A percentile compares a stretch with the other conserved stretches of the same genome.
phyloP scores from a whole-genome alignment of 2,888 invertebrate species.

The Trichogramma dendrolimi region DNA sequence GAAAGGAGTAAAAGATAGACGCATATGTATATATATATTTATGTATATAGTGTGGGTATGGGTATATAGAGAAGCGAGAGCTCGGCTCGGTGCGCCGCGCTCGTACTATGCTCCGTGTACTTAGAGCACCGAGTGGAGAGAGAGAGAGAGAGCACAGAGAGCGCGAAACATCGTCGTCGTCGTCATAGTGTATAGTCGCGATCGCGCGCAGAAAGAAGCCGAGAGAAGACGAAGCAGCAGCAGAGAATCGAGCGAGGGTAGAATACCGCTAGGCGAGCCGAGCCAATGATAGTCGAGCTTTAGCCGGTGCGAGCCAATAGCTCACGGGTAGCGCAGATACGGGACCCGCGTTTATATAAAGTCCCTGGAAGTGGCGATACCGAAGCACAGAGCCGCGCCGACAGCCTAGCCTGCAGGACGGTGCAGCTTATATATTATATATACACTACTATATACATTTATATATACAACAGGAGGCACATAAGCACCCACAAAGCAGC shows the following conservation, averaged over 20 bases:
- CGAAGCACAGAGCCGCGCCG: conserved; percentile 51
- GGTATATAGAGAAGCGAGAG: neutral
- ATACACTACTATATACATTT: no score
- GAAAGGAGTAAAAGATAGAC: neutral
- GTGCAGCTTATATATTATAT: neutral
- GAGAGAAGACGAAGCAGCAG: conserved; percentile 19
- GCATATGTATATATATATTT: conserved; percentile 1
- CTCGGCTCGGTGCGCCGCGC: neutral
- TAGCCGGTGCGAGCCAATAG: conserved; percentile 29
- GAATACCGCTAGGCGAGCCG: conserved; percentile 40
- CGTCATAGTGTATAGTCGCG: conserved; percentile 16
- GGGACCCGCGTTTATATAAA: conserved; percentile 49
- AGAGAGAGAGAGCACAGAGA: conserved; percentile 4
- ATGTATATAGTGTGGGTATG: neutral
- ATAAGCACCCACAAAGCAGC: no score
- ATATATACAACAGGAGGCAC: no score
- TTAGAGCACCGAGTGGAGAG: conserved; percentile 15
- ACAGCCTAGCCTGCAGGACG: conserved; percentile 49
- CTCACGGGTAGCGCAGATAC: conserved; percentile 35
- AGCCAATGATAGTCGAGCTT: conserved; percentile 34
- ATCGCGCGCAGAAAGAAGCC: conserved; percentile 15
- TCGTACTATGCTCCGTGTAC: neutral
- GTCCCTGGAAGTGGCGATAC: conserved; percentile 46
- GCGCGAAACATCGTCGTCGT: conserved; percentile 18
- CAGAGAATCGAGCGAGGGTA: conserved; percentile 16